These are phyloP conservation scores for Naso thynnoides DNA, from an alignment of 2,797 vertebrate genomes.

Conservation along the genomic window DNA sequence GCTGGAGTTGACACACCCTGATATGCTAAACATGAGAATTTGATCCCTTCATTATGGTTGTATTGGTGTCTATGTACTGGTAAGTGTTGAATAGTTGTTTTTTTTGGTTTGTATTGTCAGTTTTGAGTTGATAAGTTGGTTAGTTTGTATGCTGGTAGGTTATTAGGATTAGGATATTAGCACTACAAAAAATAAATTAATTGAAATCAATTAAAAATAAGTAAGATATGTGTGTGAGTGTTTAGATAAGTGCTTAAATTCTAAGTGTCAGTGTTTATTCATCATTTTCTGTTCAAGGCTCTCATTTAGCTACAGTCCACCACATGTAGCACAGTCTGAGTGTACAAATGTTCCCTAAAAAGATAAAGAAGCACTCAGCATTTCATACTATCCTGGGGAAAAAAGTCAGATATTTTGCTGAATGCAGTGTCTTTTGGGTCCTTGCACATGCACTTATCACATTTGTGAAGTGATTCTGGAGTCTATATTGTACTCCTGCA, in stretches of 20 bases:
- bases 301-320: neutral
- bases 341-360: neutral
- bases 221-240: neutral
- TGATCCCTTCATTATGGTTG: neutral
- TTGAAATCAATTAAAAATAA: neutral
- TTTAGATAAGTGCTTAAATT: neutral
- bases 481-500: slow-evolving; percentile 42
- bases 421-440: neutral
- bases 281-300: neutral
- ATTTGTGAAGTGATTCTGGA: slow-evolving; percentile 31
- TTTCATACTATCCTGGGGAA: slow-evolving; percentile 8
- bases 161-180: too few species aligned
- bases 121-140: neutral
- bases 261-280: neutral
- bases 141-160: too few species aligned
- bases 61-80: neutral
- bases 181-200: neutral
- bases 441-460: slow-evolving; percentile 28
- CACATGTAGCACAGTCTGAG: neutral
- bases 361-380: slow-evolving; percentile 2
- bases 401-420: slow-evolving; percentile 21
- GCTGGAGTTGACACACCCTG: too few species aligned
- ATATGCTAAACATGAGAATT: too few species aligned
- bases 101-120: neutral
- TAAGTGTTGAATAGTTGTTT: neutral